These are phyloP conservation scores for Porphyrio hochstetteri DNA, from an alignment of 2,113 vertebrate genomes.

Conservation along the genomic window DNA sequence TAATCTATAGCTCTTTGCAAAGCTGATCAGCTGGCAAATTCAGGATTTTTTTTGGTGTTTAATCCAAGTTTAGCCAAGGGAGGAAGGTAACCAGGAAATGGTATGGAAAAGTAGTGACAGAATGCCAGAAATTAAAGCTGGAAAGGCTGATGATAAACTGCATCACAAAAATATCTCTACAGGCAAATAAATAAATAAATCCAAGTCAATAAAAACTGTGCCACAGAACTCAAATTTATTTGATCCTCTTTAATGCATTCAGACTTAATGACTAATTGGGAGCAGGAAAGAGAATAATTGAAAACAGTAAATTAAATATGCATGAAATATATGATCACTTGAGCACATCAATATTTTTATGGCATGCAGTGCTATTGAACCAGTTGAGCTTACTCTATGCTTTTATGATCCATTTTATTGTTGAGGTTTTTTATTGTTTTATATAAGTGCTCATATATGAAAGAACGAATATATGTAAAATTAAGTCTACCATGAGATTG, in stretches of 20 bases:
- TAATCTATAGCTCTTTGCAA: background rate
- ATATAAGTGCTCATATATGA: background rate
- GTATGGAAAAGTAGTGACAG: background rate
- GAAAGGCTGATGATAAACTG: background rate
- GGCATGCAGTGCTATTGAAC: background rate
- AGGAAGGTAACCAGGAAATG: background rate
- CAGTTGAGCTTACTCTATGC: background rate
- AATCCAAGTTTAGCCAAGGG: background rate
- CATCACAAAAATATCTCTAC: background rate
- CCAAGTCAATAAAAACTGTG: background rate
- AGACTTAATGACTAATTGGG: background rate
- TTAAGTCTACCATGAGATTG: background rate
- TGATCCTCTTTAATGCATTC: conserved; percentile 30
- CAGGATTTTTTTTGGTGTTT: background rate
- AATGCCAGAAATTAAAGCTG: background rate
- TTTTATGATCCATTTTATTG: background rate
- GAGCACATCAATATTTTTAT: background rate
- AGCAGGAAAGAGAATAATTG: background rate
- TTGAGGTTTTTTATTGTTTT: background rate
- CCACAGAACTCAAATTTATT: background rate
- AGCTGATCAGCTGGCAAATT: background rate
- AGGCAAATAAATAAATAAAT: background rate
- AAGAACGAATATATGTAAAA: background rate
- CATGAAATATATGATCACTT: background rate
- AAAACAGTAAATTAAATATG: conserved; percentile 26